These are phyloP conservation scores for Epinephelus awoara DNA, from an alignment of 2,797 vertebrate genomes.

Conservation along the genomic window DNA sequence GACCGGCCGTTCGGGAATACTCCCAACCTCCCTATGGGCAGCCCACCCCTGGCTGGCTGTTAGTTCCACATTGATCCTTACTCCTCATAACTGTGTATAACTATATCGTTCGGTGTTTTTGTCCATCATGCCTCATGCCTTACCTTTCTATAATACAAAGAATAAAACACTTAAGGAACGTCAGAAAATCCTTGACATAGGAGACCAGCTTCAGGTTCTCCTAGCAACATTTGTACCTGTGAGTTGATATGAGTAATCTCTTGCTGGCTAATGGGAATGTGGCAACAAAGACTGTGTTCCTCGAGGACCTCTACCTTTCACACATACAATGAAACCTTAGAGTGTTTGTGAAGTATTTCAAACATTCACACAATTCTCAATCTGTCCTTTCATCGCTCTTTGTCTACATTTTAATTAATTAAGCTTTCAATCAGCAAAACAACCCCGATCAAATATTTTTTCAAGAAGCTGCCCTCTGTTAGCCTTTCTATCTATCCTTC, in stretches of 20 bases:
- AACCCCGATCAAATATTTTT: conserved; percentile 12
- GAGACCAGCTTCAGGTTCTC: neutral
- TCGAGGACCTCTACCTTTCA: conserved; percentile 1
- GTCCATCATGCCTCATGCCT: neutral
- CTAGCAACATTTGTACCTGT: neutral
- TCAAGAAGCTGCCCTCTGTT: conserved; percentile 12
- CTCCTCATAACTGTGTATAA: neutral
- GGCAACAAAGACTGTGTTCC: neutral
- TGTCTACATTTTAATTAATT: conserved; percentile 33
- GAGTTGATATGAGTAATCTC: neutral
- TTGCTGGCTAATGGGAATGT: neutral
- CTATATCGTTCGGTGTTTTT: neutral
- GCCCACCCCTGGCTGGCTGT: too few relatives aligned
- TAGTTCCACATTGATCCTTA: neutral
- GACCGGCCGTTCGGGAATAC: too few relatives aligned
- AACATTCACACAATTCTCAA: conserved; percentile 24
- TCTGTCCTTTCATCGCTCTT: conserved; percentile 14
- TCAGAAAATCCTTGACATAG: neutral
- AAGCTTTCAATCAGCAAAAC: conserved; percentile 30
- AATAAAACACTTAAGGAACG: neutral
- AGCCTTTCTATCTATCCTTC: neutral
- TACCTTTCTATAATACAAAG: neutral
- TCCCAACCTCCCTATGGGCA: too few relatives aligned
- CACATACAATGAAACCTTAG: neutral
- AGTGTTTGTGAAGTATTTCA: conserved; percentile 2